phyloP scores from a whole-genome alignment of 2,113 vertebrate species.

The Petrocephalus microphthalmus region DNA sequence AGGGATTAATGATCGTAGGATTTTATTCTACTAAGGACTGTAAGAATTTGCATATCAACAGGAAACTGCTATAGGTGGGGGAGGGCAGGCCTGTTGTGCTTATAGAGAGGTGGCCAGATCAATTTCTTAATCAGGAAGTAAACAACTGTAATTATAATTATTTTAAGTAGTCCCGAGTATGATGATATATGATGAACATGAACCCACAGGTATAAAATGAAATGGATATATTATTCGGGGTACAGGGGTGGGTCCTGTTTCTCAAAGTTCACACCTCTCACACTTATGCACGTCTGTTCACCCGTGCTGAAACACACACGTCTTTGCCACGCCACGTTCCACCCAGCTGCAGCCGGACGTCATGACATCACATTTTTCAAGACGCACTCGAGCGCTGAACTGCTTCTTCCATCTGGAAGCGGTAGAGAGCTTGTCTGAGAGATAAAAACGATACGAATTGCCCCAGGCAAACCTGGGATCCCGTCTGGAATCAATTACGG shows the following conservation, averaged over 20 bases:
- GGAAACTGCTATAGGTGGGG: neutral
- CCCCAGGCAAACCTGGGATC: slow-evolving; percentile 63
- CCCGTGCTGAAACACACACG: neutral
- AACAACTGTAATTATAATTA: neutral
- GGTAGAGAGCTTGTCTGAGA: slow-evolving; percentile 60
- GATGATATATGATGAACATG: neutral
- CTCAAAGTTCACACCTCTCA: neutral
- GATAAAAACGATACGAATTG: slow-evolving; percentile 67
- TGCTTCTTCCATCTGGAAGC: slow-evolving; percentile 64
- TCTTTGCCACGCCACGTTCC: slow-evolving; percentile 12
- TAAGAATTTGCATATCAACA: neutral
- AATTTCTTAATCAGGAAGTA: neutral
- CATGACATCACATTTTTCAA: slow-evolving; percentile 53
- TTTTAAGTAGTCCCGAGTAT: neutral
- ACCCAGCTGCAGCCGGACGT: slow-evolving; percentile 42
- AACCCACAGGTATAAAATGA: neutral
- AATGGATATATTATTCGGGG: neutral
- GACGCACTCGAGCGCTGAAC: slow-evolving; percentile 54
- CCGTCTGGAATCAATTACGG: slow-evolving; percentile 70
- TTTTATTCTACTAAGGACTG: neutral
- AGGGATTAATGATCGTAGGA: neutral
- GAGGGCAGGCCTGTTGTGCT: neutral
- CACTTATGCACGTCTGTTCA: neutral
- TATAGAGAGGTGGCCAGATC: neutral
- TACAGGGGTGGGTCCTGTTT: neutral